Conservation (phyloP, 2,888 invertebrate species). For the Prenolepis imparis region DNA sequence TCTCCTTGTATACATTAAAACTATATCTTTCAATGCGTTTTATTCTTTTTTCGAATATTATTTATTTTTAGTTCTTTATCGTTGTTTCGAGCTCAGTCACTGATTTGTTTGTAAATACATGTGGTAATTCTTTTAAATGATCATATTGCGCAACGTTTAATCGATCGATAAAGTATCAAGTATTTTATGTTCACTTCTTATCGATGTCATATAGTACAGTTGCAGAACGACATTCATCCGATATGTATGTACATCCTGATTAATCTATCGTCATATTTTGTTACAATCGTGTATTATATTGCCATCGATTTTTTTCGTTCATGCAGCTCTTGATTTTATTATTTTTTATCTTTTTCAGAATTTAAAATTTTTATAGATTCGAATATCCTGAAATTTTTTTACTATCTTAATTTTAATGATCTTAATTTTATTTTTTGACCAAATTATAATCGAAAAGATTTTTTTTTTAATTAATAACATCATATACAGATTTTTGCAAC, state of each 20-base stretch:
- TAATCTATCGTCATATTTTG: not conserved
- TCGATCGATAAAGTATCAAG: constrained; percentile 20
- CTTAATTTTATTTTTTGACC: not conserved
- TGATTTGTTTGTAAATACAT: constrained; percentile 42
- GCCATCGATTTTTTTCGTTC: not conserved
- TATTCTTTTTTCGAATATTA: not conserved
- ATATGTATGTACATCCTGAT: not conserved
- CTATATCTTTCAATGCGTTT: not conserved
- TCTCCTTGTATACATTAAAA: not conserved
- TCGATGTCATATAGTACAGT: not conserved
- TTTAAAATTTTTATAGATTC: constrained; percentile 1
- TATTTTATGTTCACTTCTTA: constrained; percentile 13
- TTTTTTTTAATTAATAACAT: not conserved
- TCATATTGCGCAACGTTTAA: not conserved
- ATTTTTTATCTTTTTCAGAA: not conserved
- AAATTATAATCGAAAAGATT: not conserved
- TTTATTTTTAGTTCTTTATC: constrained; percentile 32
- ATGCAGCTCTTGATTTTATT: not conserved
- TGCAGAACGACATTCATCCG: not conserved
- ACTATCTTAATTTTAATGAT: not conserved
- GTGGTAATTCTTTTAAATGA: constrained; percentile 5
- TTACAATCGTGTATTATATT: not conserved
- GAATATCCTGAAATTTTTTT: not conserved
- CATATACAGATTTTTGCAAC: not conserved
- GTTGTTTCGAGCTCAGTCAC: not conserved